phyloP scores from a whole-genome alignment of 2,797 vertebrate genomes.

The Hydrophis major region DNA sequence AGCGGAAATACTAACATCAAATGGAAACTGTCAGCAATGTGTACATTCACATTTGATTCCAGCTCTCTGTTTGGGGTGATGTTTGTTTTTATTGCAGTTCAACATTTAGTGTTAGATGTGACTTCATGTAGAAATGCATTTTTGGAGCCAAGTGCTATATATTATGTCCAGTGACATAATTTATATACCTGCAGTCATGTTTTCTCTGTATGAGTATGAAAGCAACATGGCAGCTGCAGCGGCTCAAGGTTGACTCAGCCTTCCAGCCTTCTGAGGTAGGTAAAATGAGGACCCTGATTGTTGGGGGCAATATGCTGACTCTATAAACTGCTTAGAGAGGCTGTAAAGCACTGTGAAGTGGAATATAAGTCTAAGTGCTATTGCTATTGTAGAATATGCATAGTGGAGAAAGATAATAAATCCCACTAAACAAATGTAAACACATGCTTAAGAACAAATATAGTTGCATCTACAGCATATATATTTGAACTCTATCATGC shows the following conservation, averaged over 20 bases:
- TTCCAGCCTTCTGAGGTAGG: too few species aligned
- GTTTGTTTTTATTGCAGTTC: not conserved
- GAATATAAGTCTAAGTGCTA: too few species aligned
- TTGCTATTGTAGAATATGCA: not conserved
- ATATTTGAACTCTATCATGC: not conserved
- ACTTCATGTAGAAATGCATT: not conserved
- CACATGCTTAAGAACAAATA: not conserved
- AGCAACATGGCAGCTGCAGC: not conserved
- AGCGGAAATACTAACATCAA: not conserved
- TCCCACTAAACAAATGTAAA: not conserved
- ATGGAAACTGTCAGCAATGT: not conserved
- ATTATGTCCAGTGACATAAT: not conserved
- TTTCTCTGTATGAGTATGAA: not conserved
- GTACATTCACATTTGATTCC: not conserved
- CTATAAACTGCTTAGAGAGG: too few species aligned
- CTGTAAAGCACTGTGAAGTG: too few species aligned
- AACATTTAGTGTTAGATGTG: not conserved
- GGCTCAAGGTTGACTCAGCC: too few species aligned
- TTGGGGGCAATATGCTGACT: too few species aligned
- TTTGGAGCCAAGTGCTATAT: not conserved
- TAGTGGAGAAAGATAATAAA: not conserved
- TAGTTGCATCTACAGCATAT: not conserved
- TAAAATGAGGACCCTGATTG: too few species aligned
- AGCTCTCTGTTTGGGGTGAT: not conserved
- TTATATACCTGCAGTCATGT: not conserved